Evolutionary conservation across 2,113 vertebrate species (phyloP).

Genomic region (Pan troglodytes): NHGRI_mPanTro3-v2.1_pri NC_086015.1:177078001-177078500

Average conservation of each 20-base stretch:
- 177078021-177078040: no score
- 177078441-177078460: conserved; percentile 34
- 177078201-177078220: no score
- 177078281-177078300: neutral
- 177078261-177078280: neutral
- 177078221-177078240: neutral
- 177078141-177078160: no score
- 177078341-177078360: neutral
- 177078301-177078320: neutral
- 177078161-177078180: no score
- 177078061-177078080: no score
- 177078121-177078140: no score
- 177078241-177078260: neutral
- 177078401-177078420: conserved; percentile 36
- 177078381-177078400: conserved; percentile 48
- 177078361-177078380: conserved; percentile 42
- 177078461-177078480: conserved; percentile 49
- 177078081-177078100: no score
- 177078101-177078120: no score
- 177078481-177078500: conserved; percentile 34
- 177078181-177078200: no score
- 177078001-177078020: no score
- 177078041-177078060: no score
- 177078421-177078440: conserved; percentile 40
- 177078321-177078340: neutral